A percentile compares a stretch with the other conserved stretches of the same genome.
These are phyloP conservation scores for Gobio occitaniae DNA, from an alignment of 2,797 vertebrate species.

Conservation along the genomic window DNA sequence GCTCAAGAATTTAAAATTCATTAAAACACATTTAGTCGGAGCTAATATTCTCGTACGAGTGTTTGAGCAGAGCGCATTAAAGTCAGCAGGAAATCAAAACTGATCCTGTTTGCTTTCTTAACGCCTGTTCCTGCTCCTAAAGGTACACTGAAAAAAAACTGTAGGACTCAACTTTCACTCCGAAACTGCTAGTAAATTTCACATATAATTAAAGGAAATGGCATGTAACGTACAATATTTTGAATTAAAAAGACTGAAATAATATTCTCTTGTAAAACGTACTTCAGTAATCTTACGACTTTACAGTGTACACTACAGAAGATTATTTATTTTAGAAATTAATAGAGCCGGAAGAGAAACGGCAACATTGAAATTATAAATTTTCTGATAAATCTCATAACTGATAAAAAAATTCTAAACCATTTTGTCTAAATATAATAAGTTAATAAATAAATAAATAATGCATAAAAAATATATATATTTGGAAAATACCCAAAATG, in stretches of 20 bases:
- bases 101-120: background rate
- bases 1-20: constrained; percentile 48
- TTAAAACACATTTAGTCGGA: constrained; percentile 42
- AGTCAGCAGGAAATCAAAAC: background rate
- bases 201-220: background rate
- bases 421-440: background rate
- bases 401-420: background rate
- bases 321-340: background rate
- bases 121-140: background rate
- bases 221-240: background rate
- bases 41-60: constrained; percentile 1
- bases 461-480: background rate
- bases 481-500: background rate
- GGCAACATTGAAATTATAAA: too few species aligned
- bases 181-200: background rate
- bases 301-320: background rate
- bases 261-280: background rate
- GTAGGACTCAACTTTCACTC: background rate
- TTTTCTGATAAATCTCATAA: background rate
- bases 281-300: background rate
- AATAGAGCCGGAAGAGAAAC: background rate
- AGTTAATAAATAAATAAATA: background rate
- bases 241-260: background rate
- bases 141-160: background rate
- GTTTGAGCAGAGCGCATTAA: background rate